Percentiles rank a stretch among this genome's conserved stretches.
phyloP scores from a whole-genome alignment of 2,888 invertebrate genomes.

The Plemyria rubiginata region DNA sequence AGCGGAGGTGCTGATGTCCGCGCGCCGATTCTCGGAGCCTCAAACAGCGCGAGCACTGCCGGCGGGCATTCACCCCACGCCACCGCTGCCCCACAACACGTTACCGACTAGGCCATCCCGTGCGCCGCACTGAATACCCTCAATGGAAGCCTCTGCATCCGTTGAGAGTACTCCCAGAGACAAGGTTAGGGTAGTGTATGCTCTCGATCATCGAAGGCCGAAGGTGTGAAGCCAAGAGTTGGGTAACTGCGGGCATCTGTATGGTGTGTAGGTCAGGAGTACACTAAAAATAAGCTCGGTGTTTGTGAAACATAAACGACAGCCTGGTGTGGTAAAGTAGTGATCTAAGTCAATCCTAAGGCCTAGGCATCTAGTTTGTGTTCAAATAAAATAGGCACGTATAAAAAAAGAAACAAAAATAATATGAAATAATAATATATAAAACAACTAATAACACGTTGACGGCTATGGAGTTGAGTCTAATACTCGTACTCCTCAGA shows the following conservation, averaged over 20 bases:
- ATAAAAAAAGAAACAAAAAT: constrained; percentile 66
- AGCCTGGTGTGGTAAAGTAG: constrained; percentile 83
- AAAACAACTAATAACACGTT: constrained; percentile 82
- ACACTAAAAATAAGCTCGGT: constrained; percentile 84
- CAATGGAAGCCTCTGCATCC: constrained; percentile 61
- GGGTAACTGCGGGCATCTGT: constrained; percentile 85
- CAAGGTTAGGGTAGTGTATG: constrained; percentile 73
- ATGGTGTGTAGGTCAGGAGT: constrained; percentile 84
- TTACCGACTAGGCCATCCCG: constrained; percentile 71
- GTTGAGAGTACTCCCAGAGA: constrained; percentile 72
- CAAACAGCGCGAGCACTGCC: constrained; percentile 84
- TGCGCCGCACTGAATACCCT: constrained; percentile 77
- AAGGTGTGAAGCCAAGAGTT: constrained; percentile 84
- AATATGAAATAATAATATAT: constrained; percentile 64
- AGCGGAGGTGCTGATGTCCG: constrained; percentile 79
- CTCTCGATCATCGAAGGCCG: constrained; percentile 75
- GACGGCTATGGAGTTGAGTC: constrained; percentile 81
- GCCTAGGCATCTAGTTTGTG: constrained; percentile 84
- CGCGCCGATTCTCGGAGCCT: constrained; percentile 68
- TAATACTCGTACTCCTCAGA: constrained; percentile 79
- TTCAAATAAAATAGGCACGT: constrained; percentile 81
- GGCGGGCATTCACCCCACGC: constrained; percentile 80
- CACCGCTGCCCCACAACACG: constrained; percentile 82
- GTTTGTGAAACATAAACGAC: constrained; percentile 83
- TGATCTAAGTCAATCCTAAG: constrained; percentile 83